phyloP scores from a whole-genome alignment of 2,113 vertebrate species.

The Oryzias javanicus region DNA sequence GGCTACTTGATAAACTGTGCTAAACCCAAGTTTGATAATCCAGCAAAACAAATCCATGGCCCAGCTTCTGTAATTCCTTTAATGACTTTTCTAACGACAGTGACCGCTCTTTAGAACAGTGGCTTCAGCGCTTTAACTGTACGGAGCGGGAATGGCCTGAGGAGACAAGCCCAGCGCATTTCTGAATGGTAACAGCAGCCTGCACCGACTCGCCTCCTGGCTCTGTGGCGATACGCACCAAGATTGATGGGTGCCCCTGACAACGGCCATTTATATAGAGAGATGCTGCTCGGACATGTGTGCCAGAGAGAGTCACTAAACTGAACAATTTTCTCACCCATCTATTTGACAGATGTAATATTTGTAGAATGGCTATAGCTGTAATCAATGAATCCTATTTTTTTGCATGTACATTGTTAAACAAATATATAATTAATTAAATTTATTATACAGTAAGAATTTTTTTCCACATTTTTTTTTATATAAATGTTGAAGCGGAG shows the following conservation, averaged over 20 bases:
- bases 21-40: constrained; percentile 60
- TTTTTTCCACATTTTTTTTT: too few species aligned
- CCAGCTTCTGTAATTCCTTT: constrained; percentile 62
- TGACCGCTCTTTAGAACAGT: constrained; percentile 62
- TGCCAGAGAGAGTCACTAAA: constrained; percentile 64
- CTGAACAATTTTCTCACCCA: constrained; percentile 72
- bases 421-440: too few species aligned
- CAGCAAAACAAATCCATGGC: constrained; percentile 46
- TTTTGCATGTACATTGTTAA: neutral
- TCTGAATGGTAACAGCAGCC: constrained; percentile 64
- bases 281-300: constrained; percentile 62
- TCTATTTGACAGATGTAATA: constrained; percentile 61
- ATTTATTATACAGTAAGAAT: too few species aligned
- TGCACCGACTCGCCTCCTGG: constrained; percentile 58
- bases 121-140: constrained; percentile 46
- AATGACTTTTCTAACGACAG: constrained; percentile 75
- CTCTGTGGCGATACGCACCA: constrained; percentile 50
- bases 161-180: constrained; percentile 66
- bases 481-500: too few species aligned
- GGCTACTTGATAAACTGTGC: constrained; percentile 45
- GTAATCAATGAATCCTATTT: neutral
- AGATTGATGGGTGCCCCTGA: constrained; percentile 72
- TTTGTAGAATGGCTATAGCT: constrained; percentile 43
- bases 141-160: constrained; percentile 45
- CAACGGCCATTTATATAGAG: constrained; percentile 66